Conservation (phyloP, 2,113 vertebrate species). For the Percina caprodes region DNA sequence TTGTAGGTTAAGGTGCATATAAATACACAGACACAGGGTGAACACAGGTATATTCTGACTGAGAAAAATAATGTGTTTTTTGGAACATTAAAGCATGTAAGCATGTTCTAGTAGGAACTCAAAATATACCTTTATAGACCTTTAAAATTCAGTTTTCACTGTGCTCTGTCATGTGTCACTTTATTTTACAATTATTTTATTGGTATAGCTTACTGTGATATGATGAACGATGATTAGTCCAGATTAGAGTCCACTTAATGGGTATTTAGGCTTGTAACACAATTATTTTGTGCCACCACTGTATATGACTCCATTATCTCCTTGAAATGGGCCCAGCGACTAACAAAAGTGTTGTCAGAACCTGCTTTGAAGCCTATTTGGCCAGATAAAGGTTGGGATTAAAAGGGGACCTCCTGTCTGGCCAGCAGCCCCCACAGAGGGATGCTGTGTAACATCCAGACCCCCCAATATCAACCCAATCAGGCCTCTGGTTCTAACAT, state of each 20-base stretch:
- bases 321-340: neutral
- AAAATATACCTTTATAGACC: no score
- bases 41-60: no score
- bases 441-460: slow-evolving; percentile 1
- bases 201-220: neutral
- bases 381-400: neutral
- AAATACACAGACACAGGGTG: no score
- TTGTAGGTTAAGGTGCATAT: no score
- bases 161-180: neutral
- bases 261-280: neutral
- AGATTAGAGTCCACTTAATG: neutral
- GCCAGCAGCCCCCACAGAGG: neutral
- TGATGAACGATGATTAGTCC: neutral
- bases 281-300: neutral
- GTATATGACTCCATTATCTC: neutral
- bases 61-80: no score
- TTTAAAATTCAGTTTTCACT: no score
- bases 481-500: neutral
- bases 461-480: neutral
- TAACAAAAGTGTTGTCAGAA: neutral
- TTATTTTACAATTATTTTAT: neutral
- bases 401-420: neutral
- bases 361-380: neutral
- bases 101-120: no score
- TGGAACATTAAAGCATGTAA: no score